Evolutionary conservation across 2,888 invertebrate species (phyloP), one percentile per base, ranked within the genome.

Genomic region (Dorcus parallelipipedus): DNA sequence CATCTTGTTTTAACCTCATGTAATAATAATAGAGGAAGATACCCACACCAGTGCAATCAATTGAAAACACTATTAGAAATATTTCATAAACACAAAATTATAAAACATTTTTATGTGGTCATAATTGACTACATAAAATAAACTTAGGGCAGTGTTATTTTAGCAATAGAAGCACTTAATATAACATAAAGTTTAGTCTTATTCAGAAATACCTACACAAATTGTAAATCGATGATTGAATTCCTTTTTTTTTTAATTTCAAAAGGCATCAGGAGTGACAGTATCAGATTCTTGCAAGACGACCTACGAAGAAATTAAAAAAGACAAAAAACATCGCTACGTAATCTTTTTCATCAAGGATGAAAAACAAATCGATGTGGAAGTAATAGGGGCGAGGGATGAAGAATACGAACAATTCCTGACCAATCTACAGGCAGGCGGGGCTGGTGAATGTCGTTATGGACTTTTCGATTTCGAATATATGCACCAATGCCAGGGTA

Each of bases 401-500:
- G 91, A 93, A 56, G 90, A 92, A 74, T 99, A 97, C 80, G 94
- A 96, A 73, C 87, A 90, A 77, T 98, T 98, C 84, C 87, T 97
- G 70, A 89, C 91, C 75, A 93, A 97, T 78, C 84, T 99, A 78
- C 93, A 97, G 81, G 84, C 85, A 76, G 94, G 91, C 59, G 96
- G 95, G 69, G 89, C 90, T 64, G 92, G 91, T 54, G 97, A 98
- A 81, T 99, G 98, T 84, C 94, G 98, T 82, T 99, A 98, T 81
- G 97, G 97, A 64, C 88, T 95, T 54, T 98, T 93, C 80, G 98
- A 99, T 81, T 97, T 97, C 77, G 95, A 97, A 82, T 98, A 97
- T 82, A 94, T 94, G 83, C 95, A 96, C 81, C 94, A 95, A 80
- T 95, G 94, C 79, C 95, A 96, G 81, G 96, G 96, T 78, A 96